Conservation (phyloP, 2,888 invertebrate genomes). For the Allophyes oxyacanthae region DNA sequence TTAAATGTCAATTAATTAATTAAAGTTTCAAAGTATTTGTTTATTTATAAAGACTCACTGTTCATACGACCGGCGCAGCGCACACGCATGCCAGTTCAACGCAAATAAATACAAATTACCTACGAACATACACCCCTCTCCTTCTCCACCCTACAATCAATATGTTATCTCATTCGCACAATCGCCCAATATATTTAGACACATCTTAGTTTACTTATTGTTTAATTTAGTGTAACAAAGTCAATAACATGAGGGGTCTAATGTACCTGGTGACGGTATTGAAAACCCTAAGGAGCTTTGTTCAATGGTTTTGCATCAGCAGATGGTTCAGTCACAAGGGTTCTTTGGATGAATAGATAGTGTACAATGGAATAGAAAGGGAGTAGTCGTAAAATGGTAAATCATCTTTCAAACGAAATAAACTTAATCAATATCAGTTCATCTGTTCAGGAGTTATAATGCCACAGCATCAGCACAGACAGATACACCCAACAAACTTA, state of each 20-base stretch:
- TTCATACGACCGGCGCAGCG: conserved; percentile 39
- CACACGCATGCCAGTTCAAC: conserved; percentile 33
- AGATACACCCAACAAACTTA: too few relatives aligned
- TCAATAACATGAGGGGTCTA: conserved; percentile 27
- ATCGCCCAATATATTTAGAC: conserved; percentile 41
- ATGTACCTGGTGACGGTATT: conserved; percentile 6
- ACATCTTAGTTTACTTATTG: conserved; percentile 22
- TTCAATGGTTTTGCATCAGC: conserved; percentile 1
- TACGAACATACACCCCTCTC: conserved; percentile 10
- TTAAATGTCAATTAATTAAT: neutral
- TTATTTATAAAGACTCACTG: conserved; percentile 15
- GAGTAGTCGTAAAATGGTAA: too few relatives aligned
- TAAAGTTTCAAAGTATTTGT: conserved; percentile 8
- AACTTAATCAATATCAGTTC: too few relatives aligned
- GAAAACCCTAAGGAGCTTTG: conserved; percentile 11
- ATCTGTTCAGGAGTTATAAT: too few relatives aligned
- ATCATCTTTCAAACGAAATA: too few relatives aligned
- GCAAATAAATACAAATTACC: conserved; percentile 39
- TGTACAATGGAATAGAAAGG: neutral
- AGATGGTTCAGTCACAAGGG: conserved; percentile 7
- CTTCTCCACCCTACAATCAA: conserved; percentile 26
- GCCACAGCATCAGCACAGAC: too few relatives aligned
- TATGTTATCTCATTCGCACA: conserved; percentile 35
- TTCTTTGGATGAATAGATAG: conserved; percentile 1
- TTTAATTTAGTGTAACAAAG: conserved; percentile 2